These are phyloP conservation scores for Heliconius sara DNA, from an alignment of 2,888 invertebrate genomes.

Conservation along the genomic window DNA sequence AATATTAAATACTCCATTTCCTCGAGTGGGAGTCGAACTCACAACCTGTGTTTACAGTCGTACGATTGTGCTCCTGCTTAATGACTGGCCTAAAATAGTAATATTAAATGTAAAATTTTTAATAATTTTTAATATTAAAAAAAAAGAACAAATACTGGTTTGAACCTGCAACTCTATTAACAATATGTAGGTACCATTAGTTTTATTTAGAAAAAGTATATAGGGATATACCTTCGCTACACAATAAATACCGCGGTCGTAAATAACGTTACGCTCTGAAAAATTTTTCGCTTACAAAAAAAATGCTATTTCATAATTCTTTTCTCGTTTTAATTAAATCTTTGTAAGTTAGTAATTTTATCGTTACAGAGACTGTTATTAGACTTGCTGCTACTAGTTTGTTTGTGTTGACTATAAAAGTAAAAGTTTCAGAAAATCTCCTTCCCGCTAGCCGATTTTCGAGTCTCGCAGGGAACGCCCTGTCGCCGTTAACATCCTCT, in stretches of 20 bases:
- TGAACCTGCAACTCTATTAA: neutral
- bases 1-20: too few relatives aligned
- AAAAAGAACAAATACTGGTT: neutral
- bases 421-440: too few relatives aligned
- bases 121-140: too few relatives aligned
- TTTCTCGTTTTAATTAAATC: slow-evolving; percentile 40
- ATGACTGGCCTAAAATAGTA: too few relatives aligned
- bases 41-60: too few relatives aligned
- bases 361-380: slow-evolving; percentile 10
- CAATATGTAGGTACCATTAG: neutral
- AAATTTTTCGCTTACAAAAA: slow-evolving; percentile 33
- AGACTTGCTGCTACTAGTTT: neutral
- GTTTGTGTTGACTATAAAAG: neutral
- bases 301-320: slow-evolving; percentile 36
- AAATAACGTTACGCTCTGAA: slow-evolving; percentile 38
- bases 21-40: too few relatives aligned
- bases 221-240: slow-evolving; percentile 5
- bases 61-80: too few relatives aligned
- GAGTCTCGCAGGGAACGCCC: too few relatives aligned
- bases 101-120: neutral
- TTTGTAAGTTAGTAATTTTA: slow-evolving; percentile 34
- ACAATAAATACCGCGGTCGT: slow-evolving; percentile 28
- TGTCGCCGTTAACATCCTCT: too few relatives aligned
- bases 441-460: too few relatives aligned
- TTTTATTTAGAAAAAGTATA: slow-evolving; percentile 22